phyloP scores from a whole-genome alignment of 2,113 vertebrate genomes.

The Oncorhynchus kisutch region DNA sequence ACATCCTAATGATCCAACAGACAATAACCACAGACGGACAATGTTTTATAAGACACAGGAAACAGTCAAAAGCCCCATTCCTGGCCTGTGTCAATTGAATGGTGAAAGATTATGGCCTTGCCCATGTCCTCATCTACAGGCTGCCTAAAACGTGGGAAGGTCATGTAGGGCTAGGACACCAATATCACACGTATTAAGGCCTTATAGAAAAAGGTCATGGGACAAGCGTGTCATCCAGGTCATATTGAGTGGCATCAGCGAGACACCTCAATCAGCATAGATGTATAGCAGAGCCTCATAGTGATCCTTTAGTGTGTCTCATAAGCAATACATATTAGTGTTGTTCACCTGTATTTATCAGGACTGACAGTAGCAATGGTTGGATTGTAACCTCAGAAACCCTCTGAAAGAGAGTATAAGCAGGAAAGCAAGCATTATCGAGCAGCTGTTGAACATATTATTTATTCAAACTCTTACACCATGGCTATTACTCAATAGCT shows the following conservation, averaged over 20 bases:
- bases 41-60: neutral
- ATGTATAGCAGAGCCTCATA: too few relatives aligned
- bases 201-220: neutral
- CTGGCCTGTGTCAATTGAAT: neutral
- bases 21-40: neutral
- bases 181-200: neutral
- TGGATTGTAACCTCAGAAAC: too few relatives aligned
- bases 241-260: neutral
- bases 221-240: neutral
- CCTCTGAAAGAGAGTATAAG: too few relatives aligned
- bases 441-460: too few relatives aligned
- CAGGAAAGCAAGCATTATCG: too few relatives aligned
- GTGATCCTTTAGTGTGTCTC: neutral
- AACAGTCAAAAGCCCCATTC: neutral
- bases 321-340: too few relatives aligned
- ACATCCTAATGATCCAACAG: too few relatives aligned
- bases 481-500: too few relatives aligned
- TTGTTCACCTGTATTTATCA: neutral
- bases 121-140: neutral
- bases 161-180: slow-evolving; percentile 36
- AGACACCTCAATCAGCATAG: too few relatives aligned
- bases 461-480: too few relatives aligned
- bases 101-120: slow-evolving; percentile 13
- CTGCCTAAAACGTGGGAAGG: slow-evolving; percentile 7
- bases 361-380: too few relatives aligned